These are phyloP conservation scores for Lissonota sp. DNA, from an alignment of 2,888 invertebrate genomes.

Conservation along the genomic window DNA sequence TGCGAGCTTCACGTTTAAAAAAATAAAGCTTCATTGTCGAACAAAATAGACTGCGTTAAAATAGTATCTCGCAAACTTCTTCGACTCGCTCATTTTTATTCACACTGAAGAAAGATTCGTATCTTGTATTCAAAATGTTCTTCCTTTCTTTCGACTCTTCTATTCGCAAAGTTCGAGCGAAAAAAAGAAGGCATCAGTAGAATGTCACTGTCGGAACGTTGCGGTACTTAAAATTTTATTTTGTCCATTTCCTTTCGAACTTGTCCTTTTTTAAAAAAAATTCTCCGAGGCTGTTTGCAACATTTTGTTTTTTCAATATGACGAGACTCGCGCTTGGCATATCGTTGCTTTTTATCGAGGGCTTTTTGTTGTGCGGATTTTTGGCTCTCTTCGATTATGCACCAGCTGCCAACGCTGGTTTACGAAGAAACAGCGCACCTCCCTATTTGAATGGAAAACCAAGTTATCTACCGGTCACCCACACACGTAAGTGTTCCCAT, in stretches of 20 bases:
- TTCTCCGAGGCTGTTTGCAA: neutral
- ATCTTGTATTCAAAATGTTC: constrained; percentile 68
- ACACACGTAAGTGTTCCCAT: constrained; percentile 76
- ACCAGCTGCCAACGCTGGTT: constrained; percentile 82
- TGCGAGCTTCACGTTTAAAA: neutral
- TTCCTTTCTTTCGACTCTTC: constrained; percentile 9
- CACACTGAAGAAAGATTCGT: constrained; percentile 55
- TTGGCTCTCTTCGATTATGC: constrained; percentile 83
- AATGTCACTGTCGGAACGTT: neutral
- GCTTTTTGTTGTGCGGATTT: constrained; percentile 82
- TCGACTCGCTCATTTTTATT: constrained; percentile 9
- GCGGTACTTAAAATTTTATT: neutral
- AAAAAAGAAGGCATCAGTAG: neutral
- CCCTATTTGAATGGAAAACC: constrained; percentile 78
- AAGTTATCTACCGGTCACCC: constrained; percentile 74
- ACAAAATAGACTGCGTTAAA: neutral
- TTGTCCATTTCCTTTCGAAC: neutral
- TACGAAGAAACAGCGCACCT: constrained; percentile 81
- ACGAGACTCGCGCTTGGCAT: constrained; percentile 73
- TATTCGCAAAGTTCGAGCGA: neutral
- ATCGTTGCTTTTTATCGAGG: constrained; percentile 80
- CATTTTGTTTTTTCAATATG: constrained; percentile 54
- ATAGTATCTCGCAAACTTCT: neutral
- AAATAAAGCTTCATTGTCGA: neutral
- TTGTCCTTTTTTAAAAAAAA: constrained; percentile 2